Evolutionary conservation across 2,888 invertebrate species (phyloP).

Genomic region (Brachyptera risi): DNA sequence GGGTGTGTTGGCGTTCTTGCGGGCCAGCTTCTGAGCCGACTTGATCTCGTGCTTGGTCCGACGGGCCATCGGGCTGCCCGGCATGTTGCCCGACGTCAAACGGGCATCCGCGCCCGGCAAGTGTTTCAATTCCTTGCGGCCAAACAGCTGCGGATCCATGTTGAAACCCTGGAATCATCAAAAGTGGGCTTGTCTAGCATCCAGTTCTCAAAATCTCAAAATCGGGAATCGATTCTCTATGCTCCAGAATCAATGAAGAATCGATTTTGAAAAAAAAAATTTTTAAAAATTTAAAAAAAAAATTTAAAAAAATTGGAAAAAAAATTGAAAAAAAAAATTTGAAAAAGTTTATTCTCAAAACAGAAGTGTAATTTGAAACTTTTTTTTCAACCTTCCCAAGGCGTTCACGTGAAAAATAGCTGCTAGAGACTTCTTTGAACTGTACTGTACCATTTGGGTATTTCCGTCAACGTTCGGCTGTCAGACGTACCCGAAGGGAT

Average conservation of each 20-base stretch:
- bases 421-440: too few relatives aligned
- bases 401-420: too few relatives aligned
- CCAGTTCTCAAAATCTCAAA: not conserved
- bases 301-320: not conserved
- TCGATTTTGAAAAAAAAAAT: not conserved
- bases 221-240: too few relatives aligned
- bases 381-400: too few relatives aligned
- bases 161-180: slow-evolving; percentile 39
- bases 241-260: too few relatives aligned
- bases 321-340: not conserved
- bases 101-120: slow-evolving; percentile 32
- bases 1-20: slow-evolving; percentile 61
- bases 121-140: slow-evolving; percentile 38
- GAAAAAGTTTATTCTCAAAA: too few relatives aligned
- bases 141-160: slow-evolving; percentile 46
- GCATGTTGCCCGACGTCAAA: slow-evolving; percentile 54
- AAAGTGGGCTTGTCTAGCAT: too few relatives aligned
- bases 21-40: slow-evolving; percentile 78
- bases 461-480: too few relatives aligned
- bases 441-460: too few relatives aligned
- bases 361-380: too few relatives aligned
- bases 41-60: slow-evolving; percentile 95
- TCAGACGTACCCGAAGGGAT: too few relatives aligned
- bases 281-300: not conserved
- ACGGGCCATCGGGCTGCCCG: slow-evolving; percentile 87